Base-by-base conservation (phyloP, 2,888 invertebrate species). In the Epinotia bilunana region DNA sequence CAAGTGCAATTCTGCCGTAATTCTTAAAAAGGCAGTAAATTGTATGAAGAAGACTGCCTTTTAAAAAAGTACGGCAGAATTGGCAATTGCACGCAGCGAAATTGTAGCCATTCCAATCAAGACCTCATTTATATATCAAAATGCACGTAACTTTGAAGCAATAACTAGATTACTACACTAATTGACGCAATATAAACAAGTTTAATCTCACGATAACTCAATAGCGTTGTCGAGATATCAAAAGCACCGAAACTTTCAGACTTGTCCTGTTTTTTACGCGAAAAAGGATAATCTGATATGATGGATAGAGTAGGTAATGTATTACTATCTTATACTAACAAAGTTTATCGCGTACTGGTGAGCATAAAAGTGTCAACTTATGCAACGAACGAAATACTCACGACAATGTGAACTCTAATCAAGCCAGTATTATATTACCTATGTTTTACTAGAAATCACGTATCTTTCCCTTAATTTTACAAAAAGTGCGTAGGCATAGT, bases 271-370 rank as follows among this genome's bases (percentile, higher is more conserved):
- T 76, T 77, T 72, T 77, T 62, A 23, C 39, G 67, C 57, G 46
- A 64, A 76, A 73, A 73, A 74, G 76, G 78, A 63, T 88, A 88
- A 90, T 86, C 88, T 85, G 58, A 74, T 75, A 75, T 84, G 86
- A 86, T 86, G 84, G 86, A 86, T 83, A 80, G 81, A 81, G 84
- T 28, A 3, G 23, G 23, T 87, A 87, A 87, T 86, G 84, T 84
- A 83, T 75, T 79, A 80, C 74, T 88, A 90, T 88, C 88, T 83
- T 82, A 82, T 84, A 82, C 82, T 80, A 87, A 88, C 86, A 89
- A 79, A 78, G 77, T 78, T 84, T 88, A 86, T 83, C 83, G 28
- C 16, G 83, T 79, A 86, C 77, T 58, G 46, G 77, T 77, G 72
- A 0, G 0, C 0, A 23, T 73, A 78, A 73, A 82, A 79, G 81